These are phyloP conservation scores for Neosilurus mollespiculum DNA, from an alignment of 2,797 vertebrate genomes.

Conservation along the genomic window DNA sequence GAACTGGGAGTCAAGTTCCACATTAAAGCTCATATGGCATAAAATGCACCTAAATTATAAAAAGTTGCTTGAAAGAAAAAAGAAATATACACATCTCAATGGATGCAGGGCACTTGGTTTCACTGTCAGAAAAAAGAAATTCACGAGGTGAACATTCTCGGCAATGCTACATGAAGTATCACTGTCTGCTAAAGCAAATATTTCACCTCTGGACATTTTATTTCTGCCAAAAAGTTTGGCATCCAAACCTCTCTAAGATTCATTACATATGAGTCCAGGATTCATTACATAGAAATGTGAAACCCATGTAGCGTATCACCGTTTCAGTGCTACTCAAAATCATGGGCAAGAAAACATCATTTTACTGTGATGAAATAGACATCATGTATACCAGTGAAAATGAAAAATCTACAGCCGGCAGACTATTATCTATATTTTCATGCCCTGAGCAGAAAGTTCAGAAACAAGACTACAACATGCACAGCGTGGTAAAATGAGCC, in stretches of 20 bases:
- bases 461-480: constrained; percentile 17
- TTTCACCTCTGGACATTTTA: constrained; percentile 11
- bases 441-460: constrained; percentile 36
- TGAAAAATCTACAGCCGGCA: constrained; percentile 34
- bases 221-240: constrained; percentile 7
- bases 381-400: constrained; percentile 29
- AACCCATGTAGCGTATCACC: constrained; percentile 6
- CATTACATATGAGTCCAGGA: constrained; percentile 14
- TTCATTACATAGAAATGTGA: constrained; percentile 17
- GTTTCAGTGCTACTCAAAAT: constrained; percentile 16
- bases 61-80: constrained; percentile 1
- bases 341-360: constrained; percentile 4
- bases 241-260: constrained; percentile 13
- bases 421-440: constrained; percentile 41
- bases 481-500: constrained; percentile 32
- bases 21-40: constrained; percentile 34
- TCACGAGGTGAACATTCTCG: background rate
- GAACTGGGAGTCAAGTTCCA: no score
- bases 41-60: constrained; percentile 26
- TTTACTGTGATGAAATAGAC: constrained; percentile 25
- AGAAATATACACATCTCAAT: constrained; percentile 4
- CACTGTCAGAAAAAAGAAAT: background rate
- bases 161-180: background rate
- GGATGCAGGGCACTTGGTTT: constrained; percentile 16
- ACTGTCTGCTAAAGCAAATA: background rate